phyloP scores from a whole-genome alignment of 1,140 invertebrate species.

The Thaumetopoea pityocampa region DNA sequence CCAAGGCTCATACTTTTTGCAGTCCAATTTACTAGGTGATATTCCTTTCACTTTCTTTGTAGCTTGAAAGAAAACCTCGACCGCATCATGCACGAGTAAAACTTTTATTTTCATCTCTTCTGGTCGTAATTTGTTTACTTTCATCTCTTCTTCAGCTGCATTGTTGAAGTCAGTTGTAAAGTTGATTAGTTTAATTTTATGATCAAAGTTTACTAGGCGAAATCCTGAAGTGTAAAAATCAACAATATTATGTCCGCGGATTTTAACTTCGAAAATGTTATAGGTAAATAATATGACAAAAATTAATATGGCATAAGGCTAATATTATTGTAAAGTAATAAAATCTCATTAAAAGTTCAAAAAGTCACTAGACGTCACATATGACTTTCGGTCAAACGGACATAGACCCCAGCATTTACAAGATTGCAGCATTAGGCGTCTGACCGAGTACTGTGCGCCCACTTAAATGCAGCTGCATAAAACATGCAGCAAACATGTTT shows the following conservation, averaged over 20 bases:
- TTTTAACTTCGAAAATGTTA: constrained; percentile 10
- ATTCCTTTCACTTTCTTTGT: constrained; percentile 35
- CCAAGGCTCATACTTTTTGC: constrained; percentile 49
- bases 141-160: constrained; percentile 23
- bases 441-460: too few relatives aligned
- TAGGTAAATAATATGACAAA: too few relatives aligned
- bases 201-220: constrained; percentile 35
- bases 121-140: constrained; percentile 25
- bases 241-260: too few relatives aligned
- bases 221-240: constrained; percentile 49
- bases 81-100: constrained; percentile 53
- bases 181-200: constrained; percentile 30
- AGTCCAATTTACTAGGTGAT: constrained; percentile 24
- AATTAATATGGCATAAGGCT: too few relatives aligned
- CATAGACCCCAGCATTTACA: too few relatives aligned
- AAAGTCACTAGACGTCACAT: too few relatives aligned
- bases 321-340: too few relatives aligned
- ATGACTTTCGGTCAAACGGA: too few relatives aligned
- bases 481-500: too few relatives aligned
- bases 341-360: too few relatives aligned
- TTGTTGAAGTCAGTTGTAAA: constrained; percentile 38
- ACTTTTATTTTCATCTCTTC: constrained; percentile 44
- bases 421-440: too few relatives aligned
- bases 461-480: too few relatives aligned
- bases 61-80: constrained; percentile 40